Percentiles rank a stretch among this genome's conserved stretches.
phyloP scores from a whole-genome alignment of 92 coral and sea anemone genomes.

The Galaxea fascicularis region DNA sequence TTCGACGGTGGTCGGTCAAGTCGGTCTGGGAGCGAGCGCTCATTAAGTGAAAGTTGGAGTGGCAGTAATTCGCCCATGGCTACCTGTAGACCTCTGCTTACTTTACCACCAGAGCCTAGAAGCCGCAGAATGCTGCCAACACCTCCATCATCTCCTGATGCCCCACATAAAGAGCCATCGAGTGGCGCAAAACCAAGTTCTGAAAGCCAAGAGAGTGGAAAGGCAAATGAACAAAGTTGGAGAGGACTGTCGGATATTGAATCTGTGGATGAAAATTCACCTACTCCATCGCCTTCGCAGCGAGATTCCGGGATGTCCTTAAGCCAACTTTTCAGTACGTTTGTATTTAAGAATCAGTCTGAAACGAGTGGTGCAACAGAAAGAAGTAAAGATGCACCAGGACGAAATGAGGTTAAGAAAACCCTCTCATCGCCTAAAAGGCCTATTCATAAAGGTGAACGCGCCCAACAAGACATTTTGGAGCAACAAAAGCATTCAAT shows the following conservation, averaged over 20 bases:
- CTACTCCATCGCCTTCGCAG: constrained; percentile 34
- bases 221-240: constrained; percentile 8
- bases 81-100: constrained; percentile 7
- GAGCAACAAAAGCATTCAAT: constrained; percentile 83
- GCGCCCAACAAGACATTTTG: constrained; percentile 65
- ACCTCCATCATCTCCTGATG: constrained; percentile 83
- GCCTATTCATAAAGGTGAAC: constrained; percentile 52
- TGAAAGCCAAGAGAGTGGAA: constrained; percentile 3
- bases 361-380: constrained; percentile 4
- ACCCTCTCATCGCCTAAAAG: background rate
- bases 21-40: background rate
- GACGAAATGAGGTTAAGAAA: background rate
- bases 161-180: constrained; percentile 37
- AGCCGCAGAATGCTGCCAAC: constrained; percentile 81
- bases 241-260: constrained; percentile 37
- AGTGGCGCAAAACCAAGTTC: background rate
- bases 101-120: constrained; percentile 40
- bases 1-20: constrained; percentile 31
- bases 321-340: constrained; percentile 46
- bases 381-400: constrained; percentile 17
- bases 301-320: constrained; percentile 39
- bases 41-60: background rate
- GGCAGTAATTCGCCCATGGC: constrained; percentile 4
- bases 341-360: constrained; percentile 13
- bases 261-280: constrained; percentile 16